Percentiles rank a stretch among this genome's conserved stretches.
Evolutionary conservation across 2,888 invertebrate genomes (phyloP).

Genomic region (Rhagophthalmus giganteus): DNA sequence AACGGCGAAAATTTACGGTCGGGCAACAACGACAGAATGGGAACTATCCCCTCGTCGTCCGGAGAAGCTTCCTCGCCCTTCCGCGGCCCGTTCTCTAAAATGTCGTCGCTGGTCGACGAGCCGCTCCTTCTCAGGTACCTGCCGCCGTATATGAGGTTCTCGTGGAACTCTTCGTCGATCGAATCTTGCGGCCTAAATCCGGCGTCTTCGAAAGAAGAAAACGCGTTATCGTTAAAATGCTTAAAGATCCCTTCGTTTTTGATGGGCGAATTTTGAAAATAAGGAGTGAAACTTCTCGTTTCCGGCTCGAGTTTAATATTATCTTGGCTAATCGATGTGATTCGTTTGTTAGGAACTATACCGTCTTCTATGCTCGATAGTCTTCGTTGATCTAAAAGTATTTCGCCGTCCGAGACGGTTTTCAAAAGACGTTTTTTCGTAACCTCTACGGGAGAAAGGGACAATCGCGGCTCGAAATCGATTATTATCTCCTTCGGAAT

Average conservation of each 20-base stretch:
- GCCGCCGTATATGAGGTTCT: constrained; percentile 76
- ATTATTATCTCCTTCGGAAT: constrained; percentile 82
- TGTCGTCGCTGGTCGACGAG: constrained; percentile 51
- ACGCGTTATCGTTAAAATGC: constrained; percentile 46
- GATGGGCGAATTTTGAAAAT: constrained; percentile 62
- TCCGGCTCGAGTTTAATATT: constrained; percentile 55
- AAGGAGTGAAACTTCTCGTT: constrained; percentile 43
- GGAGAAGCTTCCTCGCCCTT: constrained; percentile 48
- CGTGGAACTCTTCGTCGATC: constrained; percentile 76
- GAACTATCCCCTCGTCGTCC: constrained; percentile 59
- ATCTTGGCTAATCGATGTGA: constrained; percentile 66
- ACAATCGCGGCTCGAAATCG: constrained; percentile 80
- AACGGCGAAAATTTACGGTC: constrained; percentile 69
- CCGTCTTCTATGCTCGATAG: constrained; percentile 56
- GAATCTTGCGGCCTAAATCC: constrained; percentile 51
- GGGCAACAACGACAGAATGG: constrained; percentile 51
- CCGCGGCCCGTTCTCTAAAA: constrained; percentile 30
- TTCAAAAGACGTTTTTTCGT: constrained; percentile 64
- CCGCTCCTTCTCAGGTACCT: constrained; percentile 69
- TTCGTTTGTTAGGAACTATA: constrained; percentile 53
- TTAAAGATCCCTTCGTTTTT: constrained; percentile 63
- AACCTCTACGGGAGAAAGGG: constrained; percentile 57
- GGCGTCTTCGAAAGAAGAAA: constrained; percentile 48
- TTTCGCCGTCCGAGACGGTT: constrained; percentile 81
- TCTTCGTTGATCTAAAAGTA: constrained; percentile 64